phyloP scores from a whole-genome alignment of 2,888 invertebrate genomes.

The Drosophila heteroneura region DNA sequence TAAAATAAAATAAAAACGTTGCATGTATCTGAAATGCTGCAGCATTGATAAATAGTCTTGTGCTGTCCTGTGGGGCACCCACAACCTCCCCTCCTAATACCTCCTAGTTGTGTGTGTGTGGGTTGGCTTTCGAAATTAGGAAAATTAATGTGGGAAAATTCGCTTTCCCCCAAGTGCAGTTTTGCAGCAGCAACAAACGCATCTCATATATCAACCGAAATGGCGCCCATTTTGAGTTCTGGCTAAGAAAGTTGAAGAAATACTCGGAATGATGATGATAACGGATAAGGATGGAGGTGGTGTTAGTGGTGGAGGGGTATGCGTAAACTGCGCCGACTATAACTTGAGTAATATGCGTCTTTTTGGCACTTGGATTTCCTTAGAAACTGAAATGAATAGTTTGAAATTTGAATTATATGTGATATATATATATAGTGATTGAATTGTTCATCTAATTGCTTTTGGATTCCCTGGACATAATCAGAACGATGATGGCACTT shows the following conservation, averaged over 20 bases:
- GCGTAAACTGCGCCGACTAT: neutral
- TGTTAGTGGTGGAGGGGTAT: neutral
- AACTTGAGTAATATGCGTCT: constrained; percentile 35
- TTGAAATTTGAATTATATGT: neutral
- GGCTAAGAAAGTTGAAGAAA: constrained; percentile 33
- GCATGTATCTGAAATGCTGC: constrained; percentile 79
- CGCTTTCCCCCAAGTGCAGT: constrained; percentile 66
- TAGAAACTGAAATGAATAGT: neutral
- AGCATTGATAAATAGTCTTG: constrained; percentile 82
- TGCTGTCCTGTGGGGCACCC: constrained; percentile 64
- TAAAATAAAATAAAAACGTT: constrained; percentile 47
- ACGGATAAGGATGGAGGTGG: neutral
- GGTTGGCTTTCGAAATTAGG: constrained; percentile 74
- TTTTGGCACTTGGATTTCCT: constrained; percentile 23
- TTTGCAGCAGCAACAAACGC: constrained; percentile 63
- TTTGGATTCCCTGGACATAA: neutral
- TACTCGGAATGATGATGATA: constrained; percentile 1
- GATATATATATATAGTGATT: neutral
- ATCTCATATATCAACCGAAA: constrained; percentile 66
- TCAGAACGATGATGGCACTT: neutral
- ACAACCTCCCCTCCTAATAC: neutral
- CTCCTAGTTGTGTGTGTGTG: neutral
- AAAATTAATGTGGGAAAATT: constrained; percentile 81
- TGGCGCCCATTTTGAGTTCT: constrained; percentile 31
- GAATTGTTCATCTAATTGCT: neutral